These are phyloP conservation scores for Drosophila atroscutellata DNA, from an alignment of 2,888 invertebrate genomes.

Conservation along the genomic window DNA sequence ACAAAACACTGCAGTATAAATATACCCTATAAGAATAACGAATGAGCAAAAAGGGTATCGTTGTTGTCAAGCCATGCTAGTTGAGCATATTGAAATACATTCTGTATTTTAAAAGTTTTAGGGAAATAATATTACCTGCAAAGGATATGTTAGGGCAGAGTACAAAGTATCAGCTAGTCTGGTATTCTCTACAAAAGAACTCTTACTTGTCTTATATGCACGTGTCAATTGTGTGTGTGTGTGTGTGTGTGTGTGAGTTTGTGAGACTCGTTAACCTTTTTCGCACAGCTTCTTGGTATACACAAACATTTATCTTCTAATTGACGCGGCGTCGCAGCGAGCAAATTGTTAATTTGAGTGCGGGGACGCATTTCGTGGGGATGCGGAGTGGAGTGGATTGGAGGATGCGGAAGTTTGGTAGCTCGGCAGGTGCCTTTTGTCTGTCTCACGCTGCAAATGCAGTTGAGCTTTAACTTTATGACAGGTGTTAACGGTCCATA, in stretches of 20 bases:
- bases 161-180: not conserved
- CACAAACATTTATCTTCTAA: slow-evolving; percentile 73
- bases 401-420: not conserved
- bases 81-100: not conserved
- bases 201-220: slow-evolving; percentile 41
- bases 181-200: not conserved
- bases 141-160: not conserved
- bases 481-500: slow-evolving; percentile 67
- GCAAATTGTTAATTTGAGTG: slow-evolving; percentile 62
- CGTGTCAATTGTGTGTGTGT: slow-evolving; percentile 5
- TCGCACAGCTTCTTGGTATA: slow-evolving; percentile 52
- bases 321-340: slow-evolving; percentile 55
- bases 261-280: slow-evolving; percentile 69
- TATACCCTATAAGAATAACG: not conserved
- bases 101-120: not conserved
- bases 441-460: slow-evolving; percentile 48
- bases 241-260: slow-evolving; percentile 27
- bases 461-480: slow-evolving; percentile 70
- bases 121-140: rapidly evolving
- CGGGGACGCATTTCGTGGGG: slow-evolving; percentile 42
- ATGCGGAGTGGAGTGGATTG: not conserved
- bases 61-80: not conserved
- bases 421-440: slow-evolving; percentile 15
- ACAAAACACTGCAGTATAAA: slow-evolving; percentile 71
- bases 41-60: not conserved